Base-by-base conservation (phyloP, 2,888 invertebrate species). In the Monochamus alternatus region DNA sequence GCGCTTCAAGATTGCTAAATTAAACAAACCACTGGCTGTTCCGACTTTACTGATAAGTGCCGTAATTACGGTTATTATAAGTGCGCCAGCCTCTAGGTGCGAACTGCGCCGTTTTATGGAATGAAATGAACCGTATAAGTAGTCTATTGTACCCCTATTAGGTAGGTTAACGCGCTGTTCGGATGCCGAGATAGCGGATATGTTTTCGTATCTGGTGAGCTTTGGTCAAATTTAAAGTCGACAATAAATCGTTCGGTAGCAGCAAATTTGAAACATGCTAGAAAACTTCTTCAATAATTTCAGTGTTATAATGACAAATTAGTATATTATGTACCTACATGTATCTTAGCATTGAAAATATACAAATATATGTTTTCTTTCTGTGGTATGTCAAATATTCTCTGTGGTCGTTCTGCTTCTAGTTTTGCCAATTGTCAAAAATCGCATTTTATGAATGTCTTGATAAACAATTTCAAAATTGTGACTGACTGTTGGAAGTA, bases 21-120 rank as follows among this genome's bases (percentile, higher is more conserved):
- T 87, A 87, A 87, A 87, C 87, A 86, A 86, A 86, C 85, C 86
- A 81, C 83, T 79, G 83, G 81, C 76, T 77, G 77, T 80, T 74
- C 82, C 80, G 84, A 81, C 81, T 83, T 81, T 77, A 77, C 84
- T 84, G 86, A 86, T 86, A 86, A 86, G 84, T 85, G 79, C 81
- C 71, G 78, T 76, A 83, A 84, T 86, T 85, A 84, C 81, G 78
- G 82, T 83, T 83, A 83, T 70, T 69, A 60, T 38, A 59, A 75
- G 32, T 71, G 71, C 22, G 30, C 52, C n/a, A 63, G 51, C 62
- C 51, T 63, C 71, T 71, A 71, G 63, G 71, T 71, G 71, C 14
- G 71, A 63, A 71, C 30, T 60, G n/a, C 44, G 47, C 30, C 9
- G 69, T 30, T 60, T 43, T 30, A 31, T 66, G 66, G 51, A 66